Conservation (phyloP, 2,888 invertebrate species). For the Parapristionchus giblindavisi region DNA sequence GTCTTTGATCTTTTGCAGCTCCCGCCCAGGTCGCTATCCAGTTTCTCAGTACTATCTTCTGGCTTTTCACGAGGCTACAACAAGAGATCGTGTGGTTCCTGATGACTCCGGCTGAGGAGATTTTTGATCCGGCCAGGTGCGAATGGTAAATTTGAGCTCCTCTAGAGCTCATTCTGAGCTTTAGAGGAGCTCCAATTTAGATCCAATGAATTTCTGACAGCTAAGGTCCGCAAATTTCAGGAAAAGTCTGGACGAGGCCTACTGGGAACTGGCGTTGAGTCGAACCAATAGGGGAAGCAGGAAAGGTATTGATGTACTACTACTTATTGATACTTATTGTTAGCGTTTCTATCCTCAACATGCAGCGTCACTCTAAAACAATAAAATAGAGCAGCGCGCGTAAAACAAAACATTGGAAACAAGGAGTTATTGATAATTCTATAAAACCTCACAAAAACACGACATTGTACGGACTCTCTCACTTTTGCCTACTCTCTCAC, state of each 20-base stretch:
- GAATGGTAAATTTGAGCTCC: conserved; percentile 17
- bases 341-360: too few relatives aligned
- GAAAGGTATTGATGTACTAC: background rate
- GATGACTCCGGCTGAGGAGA: conserved; percentile 53
- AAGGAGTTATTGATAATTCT: too few relatives aligned
- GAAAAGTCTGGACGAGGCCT: too few relatives aligned
- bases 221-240: background rate
- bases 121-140: too few relatives aligned
- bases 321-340: background rate
- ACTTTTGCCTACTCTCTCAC: too few relatives aligned
- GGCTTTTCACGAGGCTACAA: conserved; percentile 46
- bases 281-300: conserved; percentile 1
- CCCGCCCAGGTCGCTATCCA: background rate
- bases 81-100: conserved; percentile 56
- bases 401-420: too few relatives aligned
- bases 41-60: conserved; percentile 39
- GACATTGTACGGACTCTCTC: too few relatives aligned
- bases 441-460: too few relatives aligned
- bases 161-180: background rate
- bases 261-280: conserved; percentile 25
- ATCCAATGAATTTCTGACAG: background rate
- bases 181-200: background rate
- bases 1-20: conserved; percentile 15
- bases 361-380: too few relatives aligned
- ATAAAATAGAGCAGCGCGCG: too few relatives aligned